phyloP scores from a whole-genome alignment of 2,113 vertebrate genomes.

The Python bivittatus region DNA sequence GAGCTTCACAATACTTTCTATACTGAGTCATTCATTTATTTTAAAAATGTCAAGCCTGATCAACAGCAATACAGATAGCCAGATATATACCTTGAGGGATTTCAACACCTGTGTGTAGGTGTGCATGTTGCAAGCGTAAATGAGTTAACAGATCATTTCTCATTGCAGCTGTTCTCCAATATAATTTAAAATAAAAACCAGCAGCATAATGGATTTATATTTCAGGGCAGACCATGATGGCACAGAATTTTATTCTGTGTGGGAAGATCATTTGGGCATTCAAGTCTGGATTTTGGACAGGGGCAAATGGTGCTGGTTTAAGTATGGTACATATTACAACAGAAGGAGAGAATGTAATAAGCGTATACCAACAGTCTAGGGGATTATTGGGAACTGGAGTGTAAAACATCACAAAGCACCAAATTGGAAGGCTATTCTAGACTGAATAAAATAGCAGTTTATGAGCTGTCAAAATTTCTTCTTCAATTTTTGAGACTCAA shows the following conservation, averaged over 20 bases:
- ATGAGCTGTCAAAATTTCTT: background rate
- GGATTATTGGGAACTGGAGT: background rate
- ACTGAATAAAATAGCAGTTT: background rate
- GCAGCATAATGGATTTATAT: slow-evolving; percentile 4
- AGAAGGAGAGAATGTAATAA: background rate
- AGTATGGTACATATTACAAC: background rate
- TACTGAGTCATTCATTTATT: background rate
- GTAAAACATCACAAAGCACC: background rate
- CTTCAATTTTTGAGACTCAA: background rate
- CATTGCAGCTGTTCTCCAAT: slow-evolving; percentile 33
- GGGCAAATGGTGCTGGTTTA: background rate
- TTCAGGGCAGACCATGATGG: background rate
- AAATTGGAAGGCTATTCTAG: background rate
- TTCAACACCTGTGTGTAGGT: slow-evolving; percentile 33
- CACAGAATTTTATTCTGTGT: background rate
- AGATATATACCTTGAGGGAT: slow-evolving; percentile 1
- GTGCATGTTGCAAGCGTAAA: slow-evolving; percentile 26
- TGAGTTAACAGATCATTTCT: slow-evolving; percentile 31
- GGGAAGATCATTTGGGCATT: background rate
- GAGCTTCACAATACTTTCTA: background rate
- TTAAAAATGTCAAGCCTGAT: background rate
- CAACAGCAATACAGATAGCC: background rate
- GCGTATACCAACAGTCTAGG: background rate
- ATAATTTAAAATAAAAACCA: slow-evolving; percentile 17
- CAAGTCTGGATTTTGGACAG: background rate